Percentiles rank a stretch among this genome's conserved stretches.
Evolutionary conservation across 2,113 vertebrate species (phyloP).

Genomic region (Ctenomys sociabilis): DNA sequence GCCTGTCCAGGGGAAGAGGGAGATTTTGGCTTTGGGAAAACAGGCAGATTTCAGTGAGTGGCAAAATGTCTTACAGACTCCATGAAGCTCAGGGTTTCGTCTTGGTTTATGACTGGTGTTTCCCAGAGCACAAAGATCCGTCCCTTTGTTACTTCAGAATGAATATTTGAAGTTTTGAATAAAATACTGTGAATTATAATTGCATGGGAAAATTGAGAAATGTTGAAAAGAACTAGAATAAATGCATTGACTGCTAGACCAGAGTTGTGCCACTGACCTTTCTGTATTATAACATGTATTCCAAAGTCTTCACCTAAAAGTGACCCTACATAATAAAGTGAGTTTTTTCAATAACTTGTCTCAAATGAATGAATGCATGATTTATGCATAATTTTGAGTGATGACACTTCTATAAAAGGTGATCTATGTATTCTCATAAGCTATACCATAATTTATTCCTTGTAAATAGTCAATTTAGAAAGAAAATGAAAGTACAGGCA

Average conservation of each 20-base stretch:
- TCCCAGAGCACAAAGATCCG: constrained; percentile 81
- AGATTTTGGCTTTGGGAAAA: constrained; percentile 77
- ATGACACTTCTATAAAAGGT: not conserved
- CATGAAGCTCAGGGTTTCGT: constrained; percentile 82
- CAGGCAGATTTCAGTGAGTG: constrained; percentile 74
- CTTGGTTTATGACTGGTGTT: constrained; percentile 84
- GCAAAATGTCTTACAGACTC: constrained; percentile 84
- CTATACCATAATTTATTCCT: not conserved
- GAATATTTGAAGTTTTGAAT: constrained; percentile 80
- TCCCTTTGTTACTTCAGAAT: constrained; percentile 82
- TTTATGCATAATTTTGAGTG: not conserved
- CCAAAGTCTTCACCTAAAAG: not conserved
- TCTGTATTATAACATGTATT: not conserved
- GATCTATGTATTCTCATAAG: not conserved
- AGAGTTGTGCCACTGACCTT: not conserved
- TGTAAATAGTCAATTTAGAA: not conserved
- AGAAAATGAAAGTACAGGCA: not conserved
- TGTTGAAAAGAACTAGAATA: not conserved
- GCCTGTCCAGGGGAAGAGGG: constrained; percentile 59
- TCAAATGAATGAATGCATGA: not conserved
- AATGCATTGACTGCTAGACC: not conserved
- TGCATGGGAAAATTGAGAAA: not conserved
- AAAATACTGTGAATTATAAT: not conserved
- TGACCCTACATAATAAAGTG: not conserved
- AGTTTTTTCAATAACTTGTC: not conserved